Evolutionary conservation across 2,113 vertebrate species (phyloP).

Genomic region (Tetraodon nigroviridis): DNA sequence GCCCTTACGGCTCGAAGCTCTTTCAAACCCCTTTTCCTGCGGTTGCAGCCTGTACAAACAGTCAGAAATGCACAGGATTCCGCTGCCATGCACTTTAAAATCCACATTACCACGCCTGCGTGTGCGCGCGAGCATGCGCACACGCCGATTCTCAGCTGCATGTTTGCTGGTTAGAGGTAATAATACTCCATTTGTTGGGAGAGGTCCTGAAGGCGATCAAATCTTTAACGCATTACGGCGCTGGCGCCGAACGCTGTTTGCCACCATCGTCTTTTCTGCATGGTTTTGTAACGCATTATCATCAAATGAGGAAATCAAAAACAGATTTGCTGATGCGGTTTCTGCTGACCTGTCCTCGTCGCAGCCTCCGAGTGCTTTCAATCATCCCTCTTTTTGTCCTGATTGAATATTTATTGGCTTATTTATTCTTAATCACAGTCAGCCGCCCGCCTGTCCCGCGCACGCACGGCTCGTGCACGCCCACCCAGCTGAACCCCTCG

Average conservation of each 20-base stretch:
- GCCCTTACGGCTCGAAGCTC: no score
- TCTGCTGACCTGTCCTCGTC: slow-evolving; percentile 13
- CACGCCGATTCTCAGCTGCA: background rate
- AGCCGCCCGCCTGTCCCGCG: slow-evolving; percentile 31
- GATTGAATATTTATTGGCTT: slow-evolving; percentile 72
- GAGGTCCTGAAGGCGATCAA: slow-evolving; percentile 22
- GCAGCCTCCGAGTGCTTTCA: slow-evolving; percentile 33
- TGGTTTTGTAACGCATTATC: slow-evolving; percentile 34
- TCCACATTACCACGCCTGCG: background rate
- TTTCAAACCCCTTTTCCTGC: no score
- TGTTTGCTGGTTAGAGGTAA: slow-evolving; percentile 21
- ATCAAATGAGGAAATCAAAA: slow-evolving; percentile 45
- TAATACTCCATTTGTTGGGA: slow-evolving; percentile 26
- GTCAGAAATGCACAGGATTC: no score
- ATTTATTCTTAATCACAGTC: slow-evolving; percentile 72
- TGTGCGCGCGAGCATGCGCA: background rate
- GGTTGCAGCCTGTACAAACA: no score
- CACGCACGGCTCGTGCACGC: slow-evolving; percentile 14
- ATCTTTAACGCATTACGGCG: slow-evolving; percentile 14
- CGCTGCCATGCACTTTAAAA: background rate
- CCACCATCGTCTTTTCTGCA: slow-evolving; percentile 6
- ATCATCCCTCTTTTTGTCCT: slow-evolving; percentile 58
- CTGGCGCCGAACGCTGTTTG: slow-evolving; percentile 20
- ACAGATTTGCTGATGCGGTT: slow-evolving; percentile 36
- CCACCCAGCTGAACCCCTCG: slow-evolving; percentile 49